Percentiles rank a stretch among this genome's conserved stretches.
phyloP scores from a whole-genome alignment of 2,113 vertebrate species.

The Otolemur garnettii region DNA sequence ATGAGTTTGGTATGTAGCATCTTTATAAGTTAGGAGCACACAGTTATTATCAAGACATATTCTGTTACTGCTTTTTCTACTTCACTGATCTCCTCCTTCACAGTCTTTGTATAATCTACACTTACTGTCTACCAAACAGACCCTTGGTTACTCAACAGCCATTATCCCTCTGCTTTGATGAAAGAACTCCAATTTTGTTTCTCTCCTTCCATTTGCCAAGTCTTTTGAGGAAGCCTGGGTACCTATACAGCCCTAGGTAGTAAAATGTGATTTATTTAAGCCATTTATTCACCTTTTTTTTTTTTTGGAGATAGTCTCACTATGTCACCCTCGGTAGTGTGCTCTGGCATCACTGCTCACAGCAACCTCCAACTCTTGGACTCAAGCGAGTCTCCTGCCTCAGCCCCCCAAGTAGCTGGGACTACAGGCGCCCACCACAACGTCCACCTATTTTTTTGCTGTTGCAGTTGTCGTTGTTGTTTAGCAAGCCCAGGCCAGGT shows the following conservation, averaged over 20 bases:
- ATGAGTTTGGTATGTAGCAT: background rate
- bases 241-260: background rate
- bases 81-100: background rate
- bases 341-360: too few species aligned
- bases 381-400: too few species aligned
- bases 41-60: background rate
- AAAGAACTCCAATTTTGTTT: background rate
- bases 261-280: background rate
- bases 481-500: too few species aligned
- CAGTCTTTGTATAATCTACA: background rate
- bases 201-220: background rate
- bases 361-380: too few species aligned
- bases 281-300: background rate
- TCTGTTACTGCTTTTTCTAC: background rate
- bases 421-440: too few species aligned
- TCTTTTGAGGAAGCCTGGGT: background rate
- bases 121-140: background rate
- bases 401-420: too few species aligned
- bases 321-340: too few species aligned
- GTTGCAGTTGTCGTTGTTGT: too few species aligned
- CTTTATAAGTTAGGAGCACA: background rate
- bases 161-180: background rate
- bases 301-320: too few species aligned
- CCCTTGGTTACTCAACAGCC: background rate
- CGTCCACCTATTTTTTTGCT: too few species aligned